Percentiles rank a stretch among this genome's conserved stretches.
Conservation (phyloP, 1,140 invertebrate species). For the Idris sp. region DNA sequence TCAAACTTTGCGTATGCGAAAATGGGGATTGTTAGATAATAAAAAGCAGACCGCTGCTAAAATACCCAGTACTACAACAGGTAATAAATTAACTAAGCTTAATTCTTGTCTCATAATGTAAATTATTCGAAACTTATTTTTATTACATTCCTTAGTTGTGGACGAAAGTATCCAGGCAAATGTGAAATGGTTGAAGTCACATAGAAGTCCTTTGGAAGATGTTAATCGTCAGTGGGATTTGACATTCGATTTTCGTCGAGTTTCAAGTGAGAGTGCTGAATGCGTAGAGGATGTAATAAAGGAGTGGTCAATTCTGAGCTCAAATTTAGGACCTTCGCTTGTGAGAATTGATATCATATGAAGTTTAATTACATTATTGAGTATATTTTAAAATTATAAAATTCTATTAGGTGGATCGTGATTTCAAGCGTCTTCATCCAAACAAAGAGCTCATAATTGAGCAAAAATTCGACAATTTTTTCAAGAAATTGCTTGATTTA, state of each 20-base stretch:
- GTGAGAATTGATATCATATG: background rate
- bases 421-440: slow-evolving; percentile 3
- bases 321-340: background rate
- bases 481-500: background rate
- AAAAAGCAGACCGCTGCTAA: background rate
- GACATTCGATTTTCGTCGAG: background rate
- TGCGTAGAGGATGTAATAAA: background rate
- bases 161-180: background rate
- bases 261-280: too few relatives aligned
- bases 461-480: background rate
- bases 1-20: slow-evolving; percentile 3
- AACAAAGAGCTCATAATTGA: slow-evolving; percentile 3
- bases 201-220: background rate
- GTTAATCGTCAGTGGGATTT: background rate
- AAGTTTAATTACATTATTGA: background rate
- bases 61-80: background rate
- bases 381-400: background rate
- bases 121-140: background rate
- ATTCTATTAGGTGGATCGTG: slow-evolving; percentile 1
- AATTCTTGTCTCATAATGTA: background rate
- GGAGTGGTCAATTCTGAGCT: background rate
- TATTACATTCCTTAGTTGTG: too few relatives aligned
- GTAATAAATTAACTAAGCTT: too few relatives aligned
- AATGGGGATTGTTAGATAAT: background rate
- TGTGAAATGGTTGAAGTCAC: background rate